phyloP scores from a whole-genome alignment of 2,888 invertebrate species.

The Biston stratarius region DNA sequence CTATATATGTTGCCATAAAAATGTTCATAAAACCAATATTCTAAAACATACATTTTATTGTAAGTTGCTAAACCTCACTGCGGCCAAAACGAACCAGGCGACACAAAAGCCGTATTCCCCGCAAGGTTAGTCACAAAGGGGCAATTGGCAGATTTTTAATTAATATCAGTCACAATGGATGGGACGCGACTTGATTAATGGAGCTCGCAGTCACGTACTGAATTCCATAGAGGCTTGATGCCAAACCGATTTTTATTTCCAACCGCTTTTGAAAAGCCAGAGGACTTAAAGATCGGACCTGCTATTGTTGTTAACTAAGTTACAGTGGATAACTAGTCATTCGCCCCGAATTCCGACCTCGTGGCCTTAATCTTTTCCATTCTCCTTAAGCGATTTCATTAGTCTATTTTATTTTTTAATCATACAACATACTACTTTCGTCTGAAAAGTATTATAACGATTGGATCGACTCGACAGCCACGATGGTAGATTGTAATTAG shows the following conservation, averaged over 20 bases:
- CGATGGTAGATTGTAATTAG: too few species aligned
- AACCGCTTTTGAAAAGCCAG: conserved; percentile 1
- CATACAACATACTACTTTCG: too few species aligned
- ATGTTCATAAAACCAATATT: too few species aligned
- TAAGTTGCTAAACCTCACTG: not conserved
- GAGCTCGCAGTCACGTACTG: conserved; percentile 9
- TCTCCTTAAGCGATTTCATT: too few species aligned
- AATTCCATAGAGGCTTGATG: conserved; percentile 12
- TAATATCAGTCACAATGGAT: conserved; percentile 47
- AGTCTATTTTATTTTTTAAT: too few species aligned
- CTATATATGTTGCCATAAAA: too few species aligned
- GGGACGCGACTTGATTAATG: conserved; percentile 28
- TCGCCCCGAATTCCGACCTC: too few species aligned
- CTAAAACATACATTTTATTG: not conserved
- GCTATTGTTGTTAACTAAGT: too few species aligned
- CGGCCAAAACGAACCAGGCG: conserved; percentile 1
- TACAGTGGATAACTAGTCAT: too few species aligned
- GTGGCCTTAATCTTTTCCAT: too few species aligned
- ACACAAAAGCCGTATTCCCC: conserved; percentile 35
- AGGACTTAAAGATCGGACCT: not conserved
- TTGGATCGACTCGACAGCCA: too few species aligned
- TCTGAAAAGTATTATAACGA: too few species aligned
- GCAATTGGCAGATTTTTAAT: conserved; percentile 49
- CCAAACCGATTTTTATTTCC: conserved; percentile 15
- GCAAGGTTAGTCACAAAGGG: conserved; percentile 43